Base-by-base conservation (phyloP, 2,888 invertebrate species). In the Loripinus fragilis region DNA sequence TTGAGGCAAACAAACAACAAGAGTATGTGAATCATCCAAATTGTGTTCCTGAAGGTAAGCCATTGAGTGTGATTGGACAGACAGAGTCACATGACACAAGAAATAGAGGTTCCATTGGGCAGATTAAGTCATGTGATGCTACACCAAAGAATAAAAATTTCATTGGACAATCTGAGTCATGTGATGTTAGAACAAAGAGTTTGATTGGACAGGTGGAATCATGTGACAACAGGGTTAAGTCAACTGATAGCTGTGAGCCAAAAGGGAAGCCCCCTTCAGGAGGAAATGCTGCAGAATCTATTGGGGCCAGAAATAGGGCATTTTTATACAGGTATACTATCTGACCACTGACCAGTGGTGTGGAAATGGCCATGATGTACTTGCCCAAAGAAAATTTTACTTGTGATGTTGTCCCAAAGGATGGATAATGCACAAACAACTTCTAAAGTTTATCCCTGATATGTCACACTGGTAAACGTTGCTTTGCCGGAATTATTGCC, bases 11-110 rank as follows among this genome's bases (percentile, higher is more conserved):
- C 60, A 60, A 33, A 60, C 30, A 60, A 10, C 20, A 30, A 20
- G 60, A 60, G 28, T 60, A 60, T 41, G 80, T 83, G 15, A 78
- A 78, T 69, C 83, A 83, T 65, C 83, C 83, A 65, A 80, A 83
- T 48, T 83, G 75, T 73, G 80, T 83, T 48, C 83, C 83, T 0
- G 78, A 83, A 15, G 33, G 48, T 25, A 33, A 71, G 41, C 30
- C 66, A 23, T 33, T 17, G 0, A 71, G 33, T 60, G 3, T 60
- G 33, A 60, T 60, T 33, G 60, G 30, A n/a, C 33, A 8, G 28
- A 10, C 52, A 20, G 60, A 60, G n/a, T 12, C 60, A 60, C 17
- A 10, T 60, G 60, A 60, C 33, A 3, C 60, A 30, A 8, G 25
- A 48, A 55, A 55, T 23, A 55, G 25, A 25, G 25, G 25, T 33